Conservation (phyloP, 2,113 vertebrate genomes). For the Sphaerodactylus townsendi region DNA sequence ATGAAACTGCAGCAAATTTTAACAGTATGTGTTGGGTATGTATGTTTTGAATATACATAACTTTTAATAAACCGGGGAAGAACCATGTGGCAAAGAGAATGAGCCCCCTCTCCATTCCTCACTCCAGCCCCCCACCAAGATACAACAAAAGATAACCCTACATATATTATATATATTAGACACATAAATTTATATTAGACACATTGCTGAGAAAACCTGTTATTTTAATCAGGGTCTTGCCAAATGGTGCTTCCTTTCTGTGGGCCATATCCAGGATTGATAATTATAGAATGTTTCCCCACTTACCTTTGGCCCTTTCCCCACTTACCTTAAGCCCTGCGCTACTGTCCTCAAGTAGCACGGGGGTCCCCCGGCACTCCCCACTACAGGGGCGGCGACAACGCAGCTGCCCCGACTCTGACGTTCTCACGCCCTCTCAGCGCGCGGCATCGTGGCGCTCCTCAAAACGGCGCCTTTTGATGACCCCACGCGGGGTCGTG, state of each 20-base stretch:
- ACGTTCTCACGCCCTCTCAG: no score
- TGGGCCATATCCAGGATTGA: not conserved
- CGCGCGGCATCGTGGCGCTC: no score
- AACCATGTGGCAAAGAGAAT: not conserved
- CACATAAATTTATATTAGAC: not conserved
- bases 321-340: no score
- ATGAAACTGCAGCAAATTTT: not conserved
- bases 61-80: not conserved
- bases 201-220: not conserved
- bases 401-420: no score
- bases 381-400: no score
- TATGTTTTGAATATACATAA: no score
- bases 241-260: not conserved
- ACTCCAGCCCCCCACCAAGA: not conserved
- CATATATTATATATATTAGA: not conserved
- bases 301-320: no score
- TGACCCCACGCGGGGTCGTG: no score
- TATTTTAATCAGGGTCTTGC: conserved; percentile 6
- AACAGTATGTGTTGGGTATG: not conserved
- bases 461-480: no score
- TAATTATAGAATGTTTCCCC: no score
- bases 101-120: not conserved
- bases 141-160: not conserved
- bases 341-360: no score
- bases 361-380: no score